Percentiles rank a stretch among this genome's conserved stretches.
Conservation (phyloP, 2,797 vertebrate species). For the Cyprinella venusta region DNA sequence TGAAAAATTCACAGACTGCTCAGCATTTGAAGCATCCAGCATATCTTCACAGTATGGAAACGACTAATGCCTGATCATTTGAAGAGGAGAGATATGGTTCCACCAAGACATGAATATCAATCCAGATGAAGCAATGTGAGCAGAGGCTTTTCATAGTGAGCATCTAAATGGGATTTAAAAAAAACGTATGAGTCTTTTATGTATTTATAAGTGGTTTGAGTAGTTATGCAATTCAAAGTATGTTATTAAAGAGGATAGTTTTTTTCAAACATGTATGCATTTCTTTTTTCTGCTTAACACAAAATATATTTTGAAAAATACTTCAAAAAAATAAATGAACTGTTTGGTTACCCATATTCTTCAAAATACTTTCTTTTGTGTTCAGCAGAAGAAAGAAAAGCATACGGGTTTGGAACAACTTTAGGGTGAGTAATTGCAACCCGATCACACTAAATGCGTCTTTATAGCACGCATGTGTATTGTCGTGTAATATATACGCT, state of each 20-base stretch:
- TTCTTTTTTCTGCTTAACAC: neutral
- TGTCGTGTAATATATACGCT: no score
- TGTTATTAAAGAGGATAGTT: neutral
- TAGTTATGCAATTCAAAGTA: neutral
- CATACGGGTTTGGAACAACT: neutral
- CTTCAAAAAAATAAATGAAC: neutral
- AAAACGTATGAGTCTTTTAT: slow-evolving; percentile 10
- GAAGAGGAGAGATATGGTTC: slow-evolving; percentile 29
- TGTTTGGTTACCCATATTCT: neutral
- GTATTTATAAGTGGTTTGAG: neutral
- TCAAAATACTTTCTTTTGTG: neutral
- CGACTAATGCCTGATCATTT: slow-evolving; percentile 17
- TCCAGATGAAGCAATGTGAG: slow-evolving; percentile 41
- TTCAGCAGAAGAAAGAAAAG: neutral
- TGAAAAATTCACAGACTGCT: neutral
- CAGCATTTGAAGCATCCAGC: neutral
- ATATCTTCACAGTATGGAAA: slow-evolving; percentile 26
- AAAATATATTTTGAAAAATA: neutral
- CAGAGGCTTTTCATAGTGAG: slow-evolving; percentile 58
- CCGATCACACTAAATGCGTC: no score
- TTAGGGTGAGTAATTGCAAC: no score
- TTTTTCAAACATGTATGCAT: neutral
- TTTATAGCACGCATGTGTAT: no score
- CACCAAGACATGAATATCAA: slow-evolving; percentile 56
- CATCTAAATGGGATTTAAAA: slow-evolving; percentile 52